Conservation (phyloP, 2,113 vertebrate species). For the Tupaia tana region DNA sequence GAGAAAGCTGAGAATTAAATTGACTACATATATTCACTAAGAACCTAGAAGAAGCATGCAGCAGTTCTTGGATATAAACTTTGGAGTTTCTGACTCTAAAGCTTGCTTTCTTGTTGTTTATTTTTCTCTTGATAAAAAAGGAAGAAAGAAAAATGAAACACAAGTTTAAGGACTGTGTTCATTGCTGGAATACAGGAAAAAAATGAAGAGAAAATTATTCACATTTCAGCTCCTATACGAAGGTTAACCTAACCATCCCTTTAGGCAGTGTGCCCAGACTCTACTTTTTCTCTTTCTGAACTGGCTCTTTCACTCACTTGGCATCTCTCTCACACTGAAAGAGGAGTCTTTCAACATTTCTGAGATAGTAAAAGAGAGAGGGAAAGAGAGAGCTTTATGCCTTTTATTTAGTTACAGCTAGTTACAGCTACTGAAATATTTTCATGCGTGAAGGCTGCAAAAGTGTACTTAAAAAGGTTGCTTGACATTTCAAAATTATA, state of each 20-base stretch:
- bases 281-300: background rate
- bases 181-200: conserved; percentile 17
- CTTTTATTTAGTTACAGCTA: conserved; percentile 73
- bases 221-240: conserved; percentile 47
- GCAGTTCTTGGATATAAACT: background rate
- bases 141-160: conserved; percentile 50
- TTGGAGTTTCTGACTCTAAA: background rate
- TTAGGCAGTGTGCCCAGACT: background rate
- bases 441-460: conserved; percentile 55
- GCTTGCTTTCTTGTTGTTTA: background rate
- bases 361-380: conserved; percentile 21
- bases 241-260: conserved; percentile 28
- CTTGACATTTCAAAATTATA: conserved; percentile 74
- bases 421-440: conserved; percentile 69
- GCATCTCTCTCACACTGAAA: background rate
- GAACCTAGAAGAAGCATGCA: background rate
- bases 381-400: conserved; percentile 15
- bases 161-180: conserved; percentile 39
- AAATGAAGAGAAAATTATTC: conserved; percentile 49
- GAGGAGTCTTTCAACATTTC: conserved; percentile 52
- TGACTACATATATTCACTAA: background rate
- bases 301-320: conserved; percentile 45
- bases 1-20: conserved; percentile 38
- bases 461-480: conserved; percentile 42
- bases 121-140: conserved; percentile 46